Evolutionary conservation across 2,113 vertebrate species (phyloP).

Genomic region (Eira barbara): DNA sequence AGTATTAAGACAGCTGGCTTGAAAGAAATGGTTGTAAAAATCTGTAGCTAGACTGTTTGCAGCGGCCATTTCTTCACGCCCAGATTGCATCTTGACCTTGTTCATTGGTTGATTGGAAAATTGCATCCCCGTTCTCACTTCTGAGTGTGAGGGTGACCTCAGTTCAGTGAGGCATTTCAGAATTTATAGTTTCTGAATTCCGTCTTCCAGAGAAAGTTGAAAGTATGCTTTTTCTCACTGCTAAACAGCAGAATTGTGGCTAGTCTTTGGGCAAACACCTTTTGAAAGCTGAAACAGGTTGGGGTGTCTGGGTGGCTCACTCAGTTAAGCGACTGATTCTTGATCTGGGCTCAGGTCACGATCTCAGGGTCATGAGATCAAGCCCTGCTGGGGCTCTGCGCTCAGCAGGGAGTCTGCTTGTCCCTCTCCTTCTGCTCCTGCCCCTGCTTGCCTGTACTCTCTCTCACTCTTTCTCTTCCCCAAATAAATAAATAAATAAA

Average conservation of each 20-base stretch:
- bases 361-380: neutral
- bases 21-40: neutral
- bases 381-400: fast-evolving
- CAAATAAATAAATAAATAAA: neutral
- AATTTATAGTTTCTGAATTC: neutral
- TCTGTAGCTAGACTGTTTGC: neutral
- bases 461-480: neutral
- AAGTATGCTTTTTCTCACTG: neutral
- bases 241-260: neutral
- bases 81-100: neutral
- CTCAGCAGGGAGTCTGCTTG: neutral
- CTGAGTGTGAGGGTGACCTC: neutral
- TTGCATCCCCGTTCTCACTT: neutral
- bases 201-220: neutral
- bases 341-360: neutral
- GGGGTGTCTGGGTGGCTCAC: neutral
- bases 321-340: neutral
- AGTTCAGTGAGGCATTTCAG: neutral
- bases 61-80: neutral
- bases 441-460: neutral
- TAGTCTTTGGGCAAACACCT: neutral
- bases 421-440: neutral
- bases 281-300: neutral
- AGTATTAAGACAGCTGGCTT: neutral
- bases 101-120: neutral